Percentiles rank a stretch among this genome's conserved stretches.
These are phyloP conservation scores for Brachionus koreanus DNA, from an alignment of 1,140 invertebrate species.

Conservation along the genomic window DNA sequence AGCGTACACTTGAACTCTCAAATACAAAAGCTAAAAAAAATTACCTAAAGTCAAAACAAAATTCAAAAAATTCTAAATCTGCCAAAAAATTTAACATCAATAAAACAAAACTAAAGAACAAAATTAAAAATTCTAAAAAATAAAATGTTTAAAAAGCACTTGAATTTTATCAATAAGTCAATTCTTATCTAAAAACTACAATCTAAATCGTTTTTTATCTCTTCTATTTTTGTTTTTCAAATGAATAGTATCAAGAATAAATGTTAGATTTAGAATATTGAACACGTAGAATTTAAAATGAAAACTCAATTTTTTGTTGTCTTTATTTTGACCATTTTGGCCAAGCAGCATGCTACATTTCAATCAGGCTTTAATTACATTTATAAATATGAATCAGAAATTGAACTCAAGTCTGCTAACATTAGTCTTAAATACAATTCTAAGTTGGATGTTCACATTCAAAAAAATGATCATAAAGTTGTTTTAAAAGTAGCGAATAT, in stretches of 20 bases:
- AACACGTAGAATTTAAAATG: not conserved
- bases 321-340: not conserved
- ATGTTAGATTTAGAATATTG: not conserved
- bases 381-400: not conserved
- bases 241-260: not conserved
- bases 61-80: conserved; percentile 41
- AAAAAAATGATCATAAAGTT: not conserved
- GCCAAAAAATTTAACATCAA: conserved; percentile 25
- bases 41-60: conserved; percentile 29
- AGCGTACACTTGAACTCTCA: not conserved
- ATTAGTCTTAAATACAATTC: not conserved
- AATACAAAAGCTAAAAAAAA: conserved; percentile 30
- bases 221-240: not conserved
- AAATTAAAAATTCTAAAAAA: conserved; percentile 19
- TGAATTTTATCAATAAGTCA: conserved; percentile 24
- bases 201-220: not conserved
- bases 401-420: not conserved
- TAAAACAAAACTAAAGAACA: not conserved
- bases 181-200: not conserved
- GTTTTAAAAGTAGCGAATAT: not conserved
- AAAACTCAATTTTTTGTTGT: not conserved
- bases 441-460: not conserved
- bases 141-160: not conserved
- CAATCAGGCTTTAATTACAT: not conserved
- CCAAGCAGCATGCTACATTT: not conserved